phyloP scores from a whole-genome alignment of 2,888 invertebrate genomes.

The Crossocerus cetratus region DNA sequence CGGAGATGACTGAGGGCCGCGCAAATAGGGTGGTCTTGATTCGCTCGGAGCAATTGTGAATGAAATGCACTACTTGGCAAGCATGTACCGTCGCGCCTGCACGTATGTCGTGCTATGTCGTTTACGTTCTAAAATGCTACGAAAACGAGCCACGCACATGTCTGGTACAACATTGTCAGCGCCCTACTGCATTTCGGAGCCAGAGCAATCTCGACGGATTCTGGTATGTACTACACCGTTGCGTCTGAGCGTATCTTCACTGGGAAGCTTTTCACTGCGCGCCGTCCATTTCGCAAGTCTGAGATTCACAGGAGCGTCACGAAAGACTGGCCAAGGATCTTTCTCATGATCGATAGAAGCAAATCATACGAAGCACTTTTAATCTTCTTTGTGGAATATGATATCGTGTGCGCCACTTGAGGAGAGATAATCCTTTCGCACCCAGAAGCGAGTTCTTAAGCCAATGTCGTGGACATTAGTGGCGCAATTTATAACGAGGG shows the following conservation, averaged over 20 bases:
- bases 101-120: conserved; percentile 14
- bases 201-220: too few species aligned
- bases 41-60: conserved; percentile 41
- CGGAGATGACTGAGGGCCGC: conserved; percentile 11
- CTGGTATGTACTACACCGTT: too few species aligned
- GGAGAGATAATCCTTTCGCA: conserved; percentile 29
- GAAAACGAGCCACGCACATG: not conserved
- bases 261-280: not conserved
- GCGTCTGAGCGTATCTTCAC: too few species aligned
- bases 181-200: too few species aligned
- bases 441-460: too few species aligned
- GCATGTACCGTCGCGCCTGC: conserved; percentile 25
- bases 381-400: too few species aligned
- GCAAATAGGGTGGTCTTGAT: conserved; percentile 35
- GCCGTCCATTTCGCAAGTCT: not conserved
- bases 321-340: too few species aligned
- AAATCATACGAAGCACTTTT: not conserved
- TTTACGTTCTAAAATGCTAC: conserved; percentile 11
- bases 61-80: conserved; percentile 50
- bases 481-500: conserved; percentile 17
- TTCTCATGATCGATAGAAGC: too few species aligned
- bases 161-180: too few species aligned
- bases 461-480: too few species aligned
- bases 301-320: too few species aligned
- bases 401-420: conserved; percentile 16